Evolutionary conservation across 2,113 vertebrate genomes (phyloP).

Genomic region (Monarcha castaneiventris): DNA sequence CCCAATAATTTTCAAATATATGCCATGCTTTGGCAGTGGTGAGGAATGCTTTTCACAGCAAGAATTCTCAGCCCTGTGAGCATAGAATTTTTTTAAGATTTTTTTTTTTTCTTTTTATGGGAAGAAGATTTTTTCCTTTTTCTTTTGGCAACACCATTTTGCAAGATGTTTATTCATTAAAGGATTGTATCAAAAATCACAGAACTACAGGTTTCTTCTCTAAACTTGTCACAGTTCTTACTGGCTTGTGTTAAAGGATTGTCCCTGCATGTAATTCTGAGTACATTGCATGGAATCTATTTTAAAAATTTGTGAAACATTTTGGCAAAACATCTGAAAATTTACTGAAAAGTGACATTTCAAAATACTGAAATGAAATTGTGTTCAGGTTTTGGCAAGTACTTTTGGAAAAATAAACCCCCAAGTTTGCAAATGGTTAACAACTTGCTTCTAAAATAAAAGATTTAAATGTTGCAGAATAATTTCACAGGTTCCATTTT

Average conservation of each 20-base stretch:
- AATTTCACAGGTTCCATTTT: neutral
- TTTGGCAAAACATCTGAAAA: neutral
- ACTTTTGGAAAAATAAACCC: neutral
- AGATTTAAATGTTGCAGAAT: neutral
- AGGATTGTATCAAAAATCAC: neutral
- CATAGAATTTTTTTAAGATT: neutral
- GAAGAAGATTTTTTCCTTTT: neutral
- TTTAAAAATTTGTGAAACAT: neutral
- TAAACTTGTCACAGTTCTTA: neutral
- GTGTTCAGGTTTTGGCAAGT: neutral
- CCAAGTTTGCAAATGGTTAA: conserved; percentile 12
- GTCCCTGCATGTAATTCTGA: neutral
- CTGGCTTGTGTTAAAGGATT: neutral
- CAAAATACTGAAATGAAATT: neutral
- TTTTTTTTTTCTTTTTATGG: neutral
- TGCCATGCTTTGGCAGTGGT: neutral
- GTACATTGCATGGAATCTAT: neutral
- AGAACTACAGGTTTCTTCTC: neutral
- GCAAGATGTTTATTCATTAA: neutral
- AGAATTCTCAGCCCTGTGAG: neutral
- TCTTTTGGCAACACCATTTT: neutral
- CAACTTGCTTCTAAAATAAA: neutral
- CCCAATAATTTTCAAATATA: neutral
- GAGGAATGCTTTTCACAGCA: neutral
- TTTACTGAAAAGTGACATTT: conserved; percentile 28